Conservation (phyloP, 2,113 vertebrate species). For the Anas platyrhynchos region DNA sequence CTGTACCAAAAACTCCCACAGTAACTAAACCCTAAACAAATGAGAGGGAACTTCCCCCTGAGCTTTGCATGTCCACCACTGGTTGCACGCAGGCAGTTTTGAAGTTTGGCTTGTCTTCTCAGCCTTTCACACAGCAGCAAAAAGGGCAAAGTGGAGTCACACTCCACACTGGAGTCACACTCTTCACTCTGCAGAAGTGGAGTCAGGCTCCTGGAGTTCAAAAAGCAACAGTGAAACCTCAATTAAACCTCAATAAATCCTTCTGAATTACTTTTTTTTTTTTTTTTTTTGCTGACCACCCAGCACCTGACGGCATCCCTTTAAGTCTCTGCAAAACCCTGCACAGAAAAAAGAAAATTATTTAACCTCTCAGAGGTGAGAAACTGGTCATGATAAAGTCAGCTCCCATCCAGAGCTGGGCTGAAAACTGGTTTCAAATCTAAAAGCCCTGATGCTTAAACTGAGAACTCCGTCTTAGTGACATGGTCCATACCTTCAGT, state of each 20-base stretch:
- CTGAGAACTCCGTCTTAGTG: background rate
- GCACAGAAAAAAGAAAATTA: background rate
- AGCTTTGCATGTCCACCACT: background rate
- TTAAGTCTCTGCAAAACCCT: background rate
- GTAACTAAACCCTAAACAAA: background rate
- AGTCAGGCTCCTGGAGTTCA: background rate
- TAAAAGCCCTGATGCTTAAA: background rate
- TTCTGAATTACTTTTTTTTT: background rate
- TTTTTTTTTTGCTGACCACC: background rate
- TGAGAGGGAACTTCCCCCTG: background rate
- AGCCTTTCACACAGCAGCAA: background rate
- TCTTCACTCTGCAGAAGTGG: background rate
- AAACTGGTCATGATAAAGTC: background rate
- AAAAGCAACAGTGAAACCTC: background rate
- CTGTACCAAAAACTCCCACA: background rate
- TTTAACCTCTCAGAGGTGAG: background rate
- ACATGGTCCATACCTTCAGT: background rate
- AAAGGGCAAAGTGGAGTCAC: background rate
- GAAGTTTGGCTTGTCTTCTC: background rate
- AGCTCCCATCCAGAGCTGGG: background rate
- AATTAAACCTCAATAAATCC: background rate
- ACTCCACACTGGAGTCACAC: too few relatives aligned
- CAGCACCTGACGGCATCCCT: background rate
- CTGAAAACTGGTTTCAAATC: background rate
- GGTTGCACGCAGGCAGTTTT: too few relatives aligned